Base-by-base conservation (phyloP, 2,888 invertebrate genomes). In the Ectemnius cavifrons region DNA sequence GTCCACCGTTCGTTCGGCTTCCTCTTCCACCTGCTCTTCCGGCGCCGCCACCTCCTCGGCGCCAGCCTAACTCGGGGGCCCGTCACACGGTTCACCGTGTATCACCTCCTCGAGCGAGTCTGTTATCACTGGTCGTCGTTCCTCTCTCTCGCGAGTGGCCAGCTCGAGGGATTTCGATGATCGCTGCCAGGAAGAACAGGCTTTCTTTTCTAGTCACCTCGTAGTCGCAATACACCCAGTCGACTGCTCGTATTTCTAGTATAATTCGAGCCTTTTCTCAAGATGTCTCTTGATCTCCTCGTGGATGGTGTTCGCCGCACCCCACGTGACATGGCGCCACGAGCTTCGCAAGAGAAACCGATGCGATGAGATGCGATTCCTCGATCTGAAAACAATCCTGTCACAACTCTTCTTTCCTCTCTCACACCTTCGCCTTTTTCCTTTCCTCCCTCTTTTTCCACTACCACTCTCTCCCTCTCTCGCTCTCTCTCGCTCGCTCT, bases 51-150 rank as follows among this genome's bases (percentile, higher is more conserved):
- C 56, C 68, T 60, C 56, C 59, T 75, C 75, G 75, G 73, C 79
- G 79, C 78, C 81, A 81, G 77, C 78, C 81, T 79, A 71, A 76
- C 77, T 74, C 77, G 68, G 58, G 69, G 67, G 66, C 77, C 77
- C 71, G 79, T 81, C 79, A 74, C 81, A 79, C 81, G 79, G 76
- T 81, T 81, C 77, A 81, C 77, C 74, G 77, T 62, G 69, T 79
- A 68, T 70, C 77, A 79, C 71, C 81, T 79, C 77, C 37, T 37
- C 37, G 8, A 37, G 37, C 37, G 6, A 37, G 37, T 11, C 8
- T 37, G 8, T 37, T 37, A 37, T 37, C 37, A 37, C 8, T 11
- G 8, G 6, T 23, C 3, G 23, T 23, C 3, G 2, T 3, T 23
- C 23, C 3, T 3, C 23, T 23, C 23, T 23, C 23, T 3, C 3